Base-by-base conservation (phyloP, 1,140 invertebrate species). In the Telenomus remus region DNA sequence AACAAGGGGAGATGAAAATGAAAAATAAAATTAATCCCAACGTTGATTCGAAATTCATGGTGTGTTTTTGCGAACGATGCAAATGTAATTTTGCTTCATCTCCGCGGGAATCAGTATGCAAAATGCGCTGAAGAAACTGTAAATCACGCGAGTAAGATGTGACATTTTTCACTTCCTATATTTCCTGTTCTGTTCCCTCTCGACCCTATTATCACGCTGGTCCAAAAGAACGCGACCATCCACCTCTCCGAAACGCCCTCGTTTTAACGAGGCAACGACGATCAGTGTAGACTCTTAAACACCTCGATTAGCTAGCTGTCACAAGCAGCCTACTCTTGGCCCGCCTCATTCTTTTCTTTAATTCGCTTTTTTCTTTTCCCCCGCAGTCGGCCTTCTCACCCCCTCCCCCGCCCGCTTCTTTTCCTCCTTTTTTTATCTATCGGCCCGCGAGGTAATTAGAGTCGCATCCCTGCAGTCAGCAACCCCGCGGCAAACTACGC, bases 241-340 rank as follows among this genome's bases (percentile, higher is more conserved):
- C 49, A 68, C 73, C 61, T 27, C 19, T 76, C 76, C 76, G 59
- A 81, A 79, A 82, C 77, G 75, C 84, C 82, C 84, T 77, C 81
- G 82, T 85, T 87, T 87, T 86, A 87, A 87, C 85, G 86, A 85
- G 85, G 81, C 82, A 85, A 80, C 61, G 81, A 82, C 85, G 86
- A 87, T 87, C 85, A 85, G 84, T 88, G 85, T 85, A 87, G 86
- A 88, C 86, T 86, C 85, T 88, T 87, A 87, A 88, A 88, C 85
- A 87, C 85, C 86, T 85, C 86, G 86, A 88, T 88, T 88, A 88
- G 85, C 86, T 86, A 81, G 84, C 86, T 88, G 86, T 88, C 86
- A 88, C 81, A 84, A 86, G 79, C 86, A 87, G 85, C 81, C 84
- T 85, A 85, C 84, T 85, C 86, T 83, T 79, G 77, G 57, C 72